Evolutionary conservation across 2,797 vertebrate species (phyloP), one percentile per base, ranked within the genome.

Genomic region (Allobates femoralis): DNA sequence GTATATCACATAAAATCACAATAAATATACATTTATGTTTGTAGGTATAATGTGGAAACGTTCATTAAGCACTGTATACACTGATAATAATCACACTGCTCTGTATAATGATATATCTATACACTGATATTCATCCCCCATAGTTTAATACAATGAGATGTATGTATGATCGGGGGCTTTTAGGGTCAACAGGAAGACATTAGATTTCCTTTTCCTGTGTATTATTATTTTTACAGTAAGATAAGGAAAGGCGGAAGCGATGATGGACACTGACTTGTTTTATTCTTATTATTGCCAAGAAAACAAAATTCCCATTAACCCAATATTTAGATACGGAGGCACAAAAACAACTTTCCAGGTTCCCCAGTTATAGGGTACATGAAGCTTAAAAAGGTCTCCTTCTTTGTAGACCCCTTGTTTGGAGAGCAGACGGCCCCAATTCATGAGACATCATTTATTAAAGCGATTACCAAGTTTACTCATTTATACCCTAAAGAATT

Each of bases 121-220:
- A n/a, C 28, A 34, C 76, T 62, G 19, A 41, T 73, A 73, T 23
- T 73, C 12, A 46, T 41, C 37, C 18, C 21, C 41, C 21, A 18
- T 5, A 4, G 10, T 41, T 46, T 12, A n/a, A 11, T 6, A 5
- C 21, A 69, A 30, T 66, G 37, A 73, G 21, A 41, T 10, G 69
- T 19, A 12, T 46, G 7, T 73, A 50, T n/a, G 14, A 11, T 50
- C 12, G 37, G 37, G 41, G 15, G 26, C 41, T 64, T 3, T 12
- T 23, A 16, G n/a, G 82, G 73, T 76, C 19, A 62, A 16, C 32
- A 67, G 82, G 82, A 84, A 84, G 30, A 32, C 83, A 51, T 7
- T 81, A 37, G 30, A 56, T 85, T 85, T 78, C 83, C 83, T 78
- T 77, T 78, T 85, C 74, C 74, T 85, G 74, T 7, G 34, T 60